phyloP scores from a whole-genome alignment of 2,888 invertebrate genomes.

The Drosophila hawaiiensis region DNA sequence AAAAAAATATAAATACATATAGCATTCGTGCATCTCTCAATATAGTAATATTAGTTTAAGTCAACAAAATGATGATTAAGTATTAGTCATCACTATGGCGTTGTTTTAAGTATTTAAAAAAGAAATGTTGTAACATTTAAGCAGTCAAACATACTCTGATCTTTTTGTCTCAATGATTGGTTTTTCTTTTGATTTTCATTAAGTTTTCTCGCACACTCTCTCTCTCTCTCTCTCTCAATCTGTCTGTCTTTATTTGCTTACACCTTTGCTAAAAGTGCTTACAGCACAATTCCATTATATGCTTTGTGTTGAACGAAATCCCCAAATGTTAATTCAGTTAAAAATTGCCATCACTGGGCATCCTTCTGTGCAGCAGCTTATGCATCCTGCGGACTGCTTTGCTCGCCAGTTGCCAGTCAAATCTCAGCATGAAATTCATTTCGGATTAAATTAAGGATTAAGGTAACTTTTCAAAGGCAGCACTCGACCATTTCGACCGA shows the following conservation, averaged over 20 bases:
- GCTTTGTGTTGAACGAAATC: slow-evolving; percentile 40
- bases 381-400: slow-evolving; percentile 11
- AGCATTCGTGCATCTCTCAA: background rate
- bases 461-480: slow-evolving; percentile 67
- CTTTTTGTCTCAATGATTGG: background rate
- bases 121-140: background rate
- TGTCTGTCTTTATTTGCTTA: background rate
- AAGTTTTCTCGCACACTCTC: background rate
- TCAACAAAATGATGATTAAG: background rate
- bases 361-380: background rate
- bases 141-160: background rate
- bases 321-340: slow-evolving; percentile 58
- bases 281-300: slow-evolving; percentile 55
- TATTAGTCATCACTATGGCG: background rate
- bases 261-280: slow-evolving; percentile 8
- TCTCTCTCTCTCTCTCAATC: background rate
- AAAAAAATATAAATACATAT: background rate
- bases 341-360: slow-evolving; percentile 37
- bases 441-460: slow-evolving; percentile 74
- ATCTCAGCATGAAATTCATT: slow-evolving; percentile 76
- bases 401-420: slow-evolving; percentile 44
- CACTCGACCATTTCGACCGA: slow-evolving; percentile 13
- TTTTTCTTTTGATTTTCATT: background rate
- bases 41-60: background rate
- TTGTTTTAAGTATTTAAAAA: background rate